A percentile compares a stretch with the other conserved stretches of the same genome.
These are phyloP conservation scores for Murina feae DNA, from an alignment of 2,113 vertebrate species.

Conservation along the genomic window DNA sequence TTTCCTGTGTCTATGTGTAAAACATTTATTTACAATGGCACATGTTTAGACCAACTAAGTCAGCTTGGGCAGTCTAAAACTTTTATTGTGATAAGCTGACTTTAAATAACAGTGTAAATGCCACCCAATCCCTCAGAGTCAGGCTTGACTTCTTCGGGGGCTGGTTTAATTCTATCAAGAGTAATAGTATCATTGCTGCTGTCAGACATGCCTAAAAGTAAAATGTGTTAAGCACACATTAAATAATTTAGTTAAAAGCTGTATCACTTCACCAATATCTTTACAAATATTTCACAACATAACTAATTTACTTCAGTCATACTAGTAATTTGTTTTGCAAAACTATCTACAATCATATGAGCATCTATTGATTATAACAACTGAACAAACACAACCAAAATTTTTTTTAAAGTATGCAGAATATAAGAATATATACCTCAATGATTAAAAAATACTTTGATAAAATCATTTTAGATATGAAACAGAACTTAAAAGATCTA, in stretches of 20 bases:
- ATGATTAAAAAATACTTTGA: conserved; percentile 21
- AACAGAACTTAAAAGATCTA: background rate
- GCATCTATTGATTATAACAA: background rate
- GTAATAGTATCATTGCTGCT: conserved; percentile 73
- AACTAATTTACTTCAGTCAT: background rate
- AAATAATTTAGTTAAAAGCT: conserved; percentile 57
- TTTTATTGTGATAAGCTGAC: conserved; percentile 57
- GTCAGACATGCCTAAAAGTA: conserved; percentile 84
- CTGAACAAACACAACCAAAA: background rate
- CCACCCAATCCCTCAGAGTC: conserved; percentile 79
- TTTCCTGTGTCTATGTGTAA: background rate
- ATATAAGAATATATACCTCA: background rate
- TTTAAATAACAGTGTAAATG: conserved; percentile 48
- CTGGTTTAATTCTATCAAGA: conserved; percentile 75
- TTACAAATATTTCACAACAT: background rate
- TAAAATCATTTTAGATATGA: background rate
- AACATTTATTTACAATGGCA: background rate
- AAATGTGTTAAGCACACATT: conserved; percentile 78
- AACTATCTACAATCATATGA: background rate
- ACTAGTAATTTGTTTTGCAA: background rate
- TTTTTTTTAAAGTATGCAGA: background rate
- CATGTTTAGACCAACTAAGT: background rate
- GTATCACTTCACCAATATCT: background rate
- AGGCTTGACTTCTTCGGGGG: conserved; percentile 79
- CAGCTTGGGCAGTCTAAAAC: conserved; percentile 52